These are phyloP conservation scores for Coregonus sp. DNA, from an alignment of 2,797 vertebrate genomes.

Conservation along the genomic window DNA sequence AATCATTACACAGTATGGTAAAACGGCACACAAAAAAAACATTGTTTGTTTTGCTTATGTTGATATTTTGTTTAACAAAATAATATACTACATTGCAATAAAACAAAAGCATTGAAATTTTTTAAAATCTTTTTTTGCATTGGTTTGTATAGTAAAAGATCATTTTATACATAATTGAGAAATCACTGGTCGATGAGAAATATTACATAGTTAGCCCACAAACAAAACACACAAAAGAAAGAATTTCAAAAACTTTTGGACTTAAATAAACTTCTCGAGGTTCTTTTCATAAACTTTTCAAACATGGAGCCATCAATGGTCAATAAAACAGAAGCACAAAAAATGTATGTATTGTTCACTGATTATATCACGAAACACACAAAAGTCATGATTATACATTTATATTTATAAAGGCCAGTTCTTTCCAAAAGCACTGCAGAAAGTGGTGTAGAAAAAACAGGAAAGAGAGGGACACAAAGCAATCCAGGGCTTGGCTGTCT, in stretches of 20 bases:
- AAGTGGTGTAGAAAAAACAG: constrained; percentile 75
- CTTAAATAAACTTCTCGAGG: background rate
- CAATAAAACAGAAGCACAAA: constrained; percentile 63
- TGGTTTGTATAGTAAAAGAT: constrained; percentile 59
- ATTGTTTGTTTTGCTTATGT: background rate
- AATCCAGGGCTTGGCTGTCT: constrained; percentile 68
- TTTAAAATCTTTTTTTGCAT: constrained; percentile 58
- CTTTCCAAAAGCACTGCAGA: constrained; percentile 78
- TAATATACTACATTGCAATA: constrained; percentile 53
- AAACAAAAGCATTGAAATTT: constrained; percentile 1
- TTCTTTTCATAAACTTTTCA: background rate
- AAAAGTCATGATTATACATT: constrained; percentile 66
- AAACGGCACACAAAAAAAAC: background rate
- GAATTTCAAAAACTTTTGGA: background rate
- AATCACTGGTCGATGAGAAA: constrained; percentile 39
- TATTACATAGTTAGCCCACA: constrained; percentile 30
- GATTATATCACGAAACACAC: constrained; percentile 54
- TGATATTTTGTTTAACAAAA: constrained; percentile 42
- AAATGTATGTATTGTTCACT: constrained; percentile 59
- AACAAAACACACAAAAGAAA: background rate
- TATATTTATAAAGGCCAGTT: constrained; percentile 78
- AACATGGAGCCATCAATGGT: constrained; percentile 55
- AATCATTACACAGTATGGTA: background rate
- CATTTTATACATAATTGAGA: constrained; percentile 15
- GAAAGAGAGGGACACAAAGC: constrained; percentile 67